These are phyloP conservation scores for Calcarius lapponicus DNA, from an alignment of 2,797 vertebrate species.

Conservation along the genomic window DNA sequence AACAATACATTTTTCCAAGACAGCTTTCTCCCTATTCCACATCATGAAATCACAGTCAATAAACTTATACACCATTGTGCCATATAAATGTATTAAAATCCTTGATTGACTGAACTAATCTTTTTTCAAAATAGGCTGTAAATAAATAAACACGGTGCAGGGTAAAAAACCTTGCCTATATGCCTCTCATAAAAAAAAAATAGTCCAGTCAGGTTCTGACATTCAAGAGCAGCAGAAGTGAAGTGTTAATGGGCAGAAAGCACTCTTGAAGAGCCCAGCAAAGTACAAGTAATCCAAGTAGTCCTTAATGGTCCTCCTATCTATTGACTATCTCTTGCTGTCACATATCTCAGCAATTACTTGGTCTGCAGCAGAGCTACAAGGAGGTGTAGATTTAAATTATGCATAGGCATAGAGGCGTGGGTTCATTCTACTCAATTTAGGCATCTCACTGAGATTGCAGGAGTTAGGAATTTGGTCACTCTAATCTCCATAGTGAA, in stretches of 20 bases:
- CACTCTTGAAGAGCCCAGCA: neutral
- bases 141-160: neutral
- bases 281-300: neutral
- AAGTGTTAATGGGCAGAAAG: neutral
- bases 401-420: neutral
- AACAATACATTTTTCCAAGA: constrained; percentile 70
- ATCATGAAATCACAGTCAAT: constrained; percentile 54
- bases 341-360: constrained; percentile 12
- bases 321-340: constrained; percentile 39
- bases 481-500: neutral
- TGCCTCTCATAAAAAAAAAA: neutral
- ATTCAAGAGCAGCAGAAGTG: constrained; percentile 5
- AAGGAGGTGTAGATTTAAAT: constrained; percentile 27
- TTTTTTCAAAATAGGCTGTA: constrained; percentile 14
- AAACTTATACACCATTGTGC: constrained; percentile 49
- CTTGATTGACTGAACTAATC: constrained; percentile 54
- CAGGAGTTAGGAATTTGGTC: neutral
- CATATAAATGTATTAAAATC: constrained; percentile 46
- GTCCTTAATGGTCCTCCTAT: constrained; percentile 38
- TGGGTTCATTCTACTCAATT: neutral
- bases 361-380: neutral
- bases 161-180: neutral
- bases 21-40: constrained; percentile 38
- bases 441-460: neutral
- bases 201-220: neutral